Conservation (phyloP, 2,797 vertebrate genomes). For the Phalanger gymnotis region DNA sequence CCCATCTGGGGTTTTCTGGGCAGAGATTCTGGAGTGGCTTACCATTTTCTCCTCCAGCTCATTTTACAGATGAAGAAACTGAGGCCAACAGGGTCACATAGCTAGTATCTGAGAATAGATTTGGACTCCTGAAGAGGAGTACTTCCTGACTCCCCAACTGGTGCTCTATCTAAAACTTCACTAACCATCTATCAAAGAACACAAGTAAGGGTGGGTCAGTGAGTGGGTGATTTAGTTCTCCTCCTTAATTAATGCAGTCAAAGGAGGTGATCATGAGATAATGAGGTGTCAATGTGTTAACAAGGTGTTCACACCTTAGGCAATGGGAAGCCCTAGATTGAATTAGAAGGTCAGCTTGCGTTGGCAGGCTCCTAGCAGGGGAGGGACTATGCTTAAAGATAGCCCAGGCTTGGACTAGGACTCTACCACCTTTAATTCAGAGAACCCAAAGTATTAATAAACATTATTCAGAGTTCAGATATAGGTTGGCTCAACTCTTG, state of each 20-base stretch:
- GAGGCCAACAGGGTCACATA: too few species aligned
- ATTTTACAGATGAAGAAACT: too few species aligned
- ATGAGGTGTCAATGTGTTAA: background rate
- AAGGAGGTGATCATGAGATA: constrained; percentile 59
- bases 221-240: background rate
- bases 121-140: too few species aligned
- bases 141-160: too few species aligned
- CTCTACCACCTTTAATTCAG: background rate
- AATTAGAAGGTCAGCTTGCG: background rate
- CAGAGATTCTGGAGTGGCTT: too few species aligned
- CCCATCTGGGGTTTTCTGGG: too few species aligned
- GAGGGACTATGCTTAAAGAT: background rate
- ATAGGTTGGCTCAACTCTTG: background rate
- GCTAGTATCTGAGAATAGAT: too few species aligned
- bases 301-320: background rate
- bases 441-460: background rate
- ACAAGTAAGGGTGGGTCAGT: too few species aligned
- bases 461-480: background rate
- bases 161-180: too few species aligned
- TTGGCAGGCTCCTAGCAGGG: background rate
- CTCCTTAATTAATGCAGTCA: constrained; percentile 61
- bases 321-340: background rate
- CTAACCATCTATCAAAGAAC: background rate
- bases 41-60: too few species aligned
- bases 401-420: background rate